These are phyloP conservation scores for Lordiphosa clarofinis DNA, from an alignment of 1,140 invertebrate species.

Conservation along the genomic window DNA sequence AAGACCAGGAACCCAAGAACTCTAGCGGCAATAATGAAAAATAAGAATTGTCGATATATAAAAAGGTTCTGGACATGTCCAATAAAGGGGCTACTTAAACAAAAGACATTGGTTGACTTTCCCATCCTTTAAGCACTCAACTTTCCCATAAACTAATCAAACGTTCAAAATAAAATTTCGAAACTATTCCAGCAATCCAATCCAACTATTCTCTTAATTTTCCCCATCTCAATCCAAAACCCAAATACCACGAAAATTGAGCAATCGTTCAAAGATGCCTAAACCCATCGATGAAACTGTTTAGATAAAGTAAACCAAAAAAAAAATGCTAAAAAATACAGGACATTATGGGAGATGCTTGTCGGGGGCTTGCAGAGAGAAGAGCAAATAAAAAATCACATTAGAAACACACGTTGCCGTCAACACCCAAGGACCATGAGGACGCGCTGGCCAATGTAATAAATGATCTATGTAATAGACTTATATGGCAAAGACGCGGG, in stretches of 20 bases:
- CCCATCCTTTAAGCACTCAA: too few species aligned
- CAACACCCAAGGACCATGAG: constrained; percentile 30
- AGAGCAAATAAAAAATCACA: constrained; percentile 64
- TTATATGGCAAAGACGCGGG: constrained; percentile 47
- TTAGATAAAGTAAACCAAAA: constrained; percentile 6
- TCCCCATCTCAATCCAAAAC: not conserved
- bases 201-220: not conserved
- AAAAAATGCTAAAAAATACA: not conserved
- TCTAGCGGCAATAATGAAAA: too few species aligned
- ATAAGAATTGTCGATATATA: too few species aligned
- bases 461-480: constrained; percentile 78
- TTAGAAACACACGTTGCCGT: constrained; percentile 69
- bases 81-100: too few species aligned
- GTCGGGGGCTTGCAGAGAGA: not conserved
- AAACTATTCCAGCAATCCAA: too few species aligned
- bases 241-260: constrained; percentile 9
- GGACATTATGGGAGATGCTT: constrained; percentile 1
- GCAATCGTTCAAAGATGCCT: constrained; percentile 1
- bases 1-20: not conserved
- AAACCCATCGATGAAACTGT: constrained; percentile 7
- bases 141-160: too few species aligned
- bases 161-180: too few species aligned
- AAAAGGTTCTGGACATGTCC: too few species aligned
- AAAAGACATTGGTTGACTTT: too few species aligned
- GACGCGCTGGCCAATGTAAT: constrained; percentile 45